Evolutionary conservation across 2,113 vertebrate genomes (phyloP).

Genomic region (Saimiri boliviensis): DNA sequence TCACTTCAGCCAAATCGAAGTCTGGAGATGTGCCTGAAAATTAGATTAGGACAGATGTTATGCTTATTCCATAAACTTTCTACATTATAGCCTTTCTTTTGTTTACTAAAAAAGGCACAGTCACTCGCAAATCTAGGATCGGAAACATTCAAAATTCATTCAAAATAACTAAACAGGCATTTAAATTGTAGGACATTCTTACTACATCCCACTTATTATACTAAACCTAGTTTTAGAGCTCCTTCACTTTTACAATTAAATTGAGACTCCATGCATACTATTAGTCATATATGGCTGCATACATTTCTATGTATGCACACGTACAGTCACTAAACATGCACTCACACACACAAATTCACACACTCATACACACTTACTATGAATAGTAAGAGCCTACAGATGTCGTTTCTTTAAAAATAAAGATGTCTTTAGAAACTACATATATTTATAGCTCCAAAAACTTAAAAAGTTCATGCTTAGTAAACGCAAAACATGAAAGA

Average conservation of each 20-base stretch:
- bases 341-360: fast-evolving
- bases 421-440: neutral
- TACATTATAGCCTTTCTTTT: neutral
- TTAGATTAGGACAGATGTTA: conserved; percentile 80
- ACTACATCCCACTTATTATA: fast-evolving
- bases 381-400: neutral
- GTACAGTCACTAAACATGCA: neutral
- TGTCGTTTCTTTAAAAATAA: neutral
- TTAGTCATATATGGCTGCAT: too few relatives aligned
- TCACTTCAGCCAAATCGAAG: conserved; percentile 41
- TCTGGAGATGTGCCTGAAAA: conserved; percentile 83
- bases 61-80: neutral
- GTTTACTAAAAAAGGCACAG: neutral
- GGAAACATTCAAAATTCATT: neutral
- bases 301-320: too few relatives aligned
- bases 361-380: neutral
- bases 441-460: neutral
- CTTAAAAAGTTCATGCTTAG: neutral
- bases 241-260: neutral
- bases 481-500: neutral
- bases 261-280: neutral
- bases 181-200: neutral
- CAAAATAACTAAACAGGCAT: neutral
- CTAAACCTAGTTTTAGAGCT: neutral
- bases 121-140: neutral